Percentiles rank a stretch among this genome's conserved stretches.
phyloP scores from a whole-genome alignment of 2,797 vertebrate genomes.

The Lacerta agilis region DNA sequence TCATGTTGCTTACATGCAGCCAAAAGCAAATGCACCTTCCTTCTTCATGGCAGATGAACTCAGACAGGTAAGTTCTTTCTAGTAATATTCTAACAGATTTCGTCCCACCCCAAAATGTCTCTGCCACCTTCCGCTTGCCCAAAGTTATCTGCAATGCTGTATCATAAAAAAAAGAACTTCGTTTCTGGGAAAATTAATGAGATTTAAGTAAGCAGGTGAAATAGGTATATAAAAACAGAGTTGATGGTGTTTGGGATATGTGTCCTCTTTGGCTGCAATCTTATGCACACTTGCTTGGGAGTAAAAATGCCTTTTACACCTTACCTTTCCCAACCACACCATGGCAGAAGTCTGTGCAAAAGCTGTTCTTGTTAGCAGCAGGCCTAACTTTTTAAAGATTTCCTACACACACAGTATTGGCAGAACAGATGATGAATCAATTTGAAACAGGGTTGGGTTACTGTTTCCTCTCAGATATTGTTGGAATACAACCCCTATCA shows the following conservation, averaged over 20 bases:
- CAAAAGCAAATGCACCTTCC: slow-evolving; percentile 98
- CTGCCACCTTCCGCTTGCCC: not conserved
- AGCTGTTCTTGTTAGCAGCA: not conserved
- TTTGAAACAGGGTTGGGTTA: too few species aligned
- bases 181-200: not conserved
- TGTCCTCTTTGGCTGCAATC: not conserved
- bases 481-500: too few species aligned
- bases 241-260: not conserved
- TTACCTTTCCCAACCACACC: not conserved
- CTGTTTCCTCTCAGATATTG: too few species aligned
- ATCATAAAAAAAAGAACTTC: not conserved
- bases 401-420: not conserved
- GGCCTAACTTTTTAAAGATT: not conserved
- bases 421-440: not conserved
- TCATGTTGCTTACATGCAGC: slow-evolving; percentile 99
- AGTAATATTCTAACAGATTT: slow-evolving; percentile 14
- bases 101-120: not conserved
- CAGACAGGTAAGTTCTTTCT: slow-evolving; percentile 86
- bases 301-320: not conserved
- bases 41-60: slow-evolving; percentile 99
- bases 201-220: not conserved
- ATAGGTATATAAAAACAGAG: not conserved
- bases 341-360: not conserved
- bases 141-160: not conserved
- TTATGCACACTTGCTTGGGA: not conserved